Conservation (phyloP, 2,888 invertebrate genomes). For the Drosophila gaucha region DNA sequence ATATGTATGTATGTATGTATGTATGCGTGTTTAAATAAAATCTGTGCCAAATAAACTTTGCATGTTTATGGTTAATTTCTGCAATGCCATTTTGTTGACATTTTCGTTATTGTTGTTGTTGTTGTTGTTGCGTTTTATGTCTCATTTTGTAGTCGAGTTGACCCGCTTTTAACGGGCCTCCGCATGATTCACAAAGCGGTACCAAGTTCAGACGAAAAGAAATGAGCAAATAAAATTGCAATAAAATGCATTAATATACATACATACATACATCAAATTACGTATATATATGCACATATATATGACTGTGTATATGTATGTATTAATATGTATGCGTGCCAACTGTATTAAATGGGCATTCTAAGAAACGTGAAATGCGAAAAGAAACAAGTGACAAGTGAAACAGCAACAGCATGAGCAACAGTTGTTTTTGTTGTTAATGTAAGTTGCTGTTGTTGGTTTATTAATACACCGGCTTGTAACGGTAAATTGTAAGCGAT, state of each 20-base stretch:
- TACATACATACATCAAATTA: too few species aligned
- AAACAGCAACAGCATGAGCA: constrained; percentile 30
- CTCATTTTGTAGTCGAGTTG: constrained; percentile 52
- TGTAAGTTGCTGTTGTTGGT: constrained; percentile 26
- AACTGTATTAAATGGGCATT: constrained; percentile 51
- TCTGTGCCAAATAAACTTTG: constrained; percentile 78
- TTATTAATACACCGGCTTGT: constrained; percentile 67
- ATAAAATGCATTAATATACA: constrained; percentile 46
- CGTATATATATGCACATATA: not conserved
- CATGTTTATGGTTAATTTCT: constrained; percentile 69
- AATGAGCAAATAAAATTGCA: constrained; percentile 61
- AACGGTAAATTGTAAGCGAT: constrained; percentile 68
- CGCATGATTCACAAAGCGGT: constrained; percentile 74
- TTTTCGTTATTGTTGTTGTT: constrained; percentile 33
- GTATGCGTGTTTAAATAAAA: constrained; percentile 42
- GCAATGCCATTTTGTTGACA: constrained; percentile 49
- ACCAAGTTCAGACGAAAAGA: constrained; percentile 65
- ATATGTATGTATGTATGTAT: not conserved
- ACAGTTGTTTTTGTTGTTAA: constrained; percentile 45
- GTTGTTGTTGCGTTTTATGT: constrained; percentile 36
- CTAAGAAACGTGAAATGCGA: constrained; percentile 40
- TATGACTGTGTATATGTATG: constrained; percentile 24
- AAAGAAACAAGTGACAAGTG: constrained; percentile 43
- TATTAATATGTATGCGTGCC: constrained; percentile 53
- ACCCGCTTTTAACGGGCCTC: constrained; percentile 61